Conservation (phyloP, 2,797 vertebrate species). For the Halcyon smyrnensis region DNA sequence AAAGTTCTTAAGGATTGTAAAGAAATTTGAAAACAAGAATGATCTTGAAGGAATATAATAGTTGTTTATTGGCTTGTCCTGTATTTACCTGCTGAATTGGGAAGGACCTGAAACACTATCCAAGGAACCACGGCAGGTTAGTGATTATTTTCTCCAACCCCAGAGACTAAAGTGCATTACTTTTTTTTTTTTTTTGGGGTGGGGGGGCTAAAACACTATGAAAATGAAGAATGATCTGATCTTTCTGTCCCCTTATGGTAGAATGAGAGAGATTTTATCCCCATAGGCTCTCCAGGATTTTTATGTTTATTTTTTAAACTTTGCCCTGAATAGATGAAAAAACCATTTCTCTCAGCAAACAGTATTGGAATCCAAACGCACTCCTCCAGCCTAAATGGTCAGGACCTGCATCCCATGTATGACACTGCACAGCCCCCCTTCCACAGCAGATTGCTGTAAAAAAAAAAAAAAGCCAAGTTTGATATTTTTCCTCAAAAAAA, state of each 20-base stretch:
- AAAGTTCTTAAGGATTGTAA: background rate
- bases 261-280: background rate
- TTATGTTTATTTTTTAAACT: background rate
- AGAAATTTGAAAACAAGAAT: background rate
- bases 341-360: background rate
- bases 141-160: background rate
- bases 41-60: background rate
- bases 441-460: background rate
- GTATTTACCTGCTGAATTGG: background rate
- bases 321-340: background rate
- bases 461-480: background rate
- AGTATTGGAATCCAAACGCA: background rate
- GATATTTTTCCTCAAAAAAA: rapidly evolving
- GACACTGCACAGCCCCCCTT: background rate
- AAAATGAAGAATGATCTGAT: background rate
- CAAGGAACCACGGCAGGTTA: background rate
- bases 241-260: background rate
- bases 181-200: background rate
- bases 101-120: background rate
- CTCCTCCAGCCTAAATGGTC: background rate
- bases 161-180: background rate
- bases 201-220: background rate
- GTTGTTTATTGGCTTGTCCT: background rate
- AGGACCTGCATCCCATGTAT: background rate
- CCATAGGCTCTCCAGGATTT: background rate